A percentile compares a stretch with the other conserved stretches of the same genome.
phyloP scores from a whole-genome alignment of 92 coral and sea anemone species.

The Porites evermanni region DNA sequence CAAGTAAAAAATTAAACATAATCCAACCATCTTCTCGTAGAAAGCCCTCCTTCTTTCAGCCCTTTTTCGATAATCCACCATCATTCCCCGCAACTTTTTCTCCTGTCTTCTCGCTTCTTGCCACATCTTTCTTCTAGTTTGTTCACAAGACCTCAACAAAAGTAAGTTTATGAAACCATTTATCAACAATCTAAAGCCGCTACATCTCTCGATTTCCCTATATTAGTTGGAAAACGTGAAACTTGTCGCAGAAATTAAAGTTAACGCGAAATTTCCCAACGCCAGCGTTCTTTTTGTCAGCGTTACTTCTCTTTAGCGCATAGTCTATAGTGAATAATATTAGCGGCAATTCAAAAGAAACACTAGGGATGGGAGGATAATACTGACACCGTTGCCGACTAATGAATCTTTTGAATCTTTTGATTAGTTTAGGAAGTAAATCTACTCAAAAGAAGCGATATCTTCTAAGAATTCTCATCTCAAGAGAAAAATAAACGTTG shows the following conservation, averaged over 20 bases:
- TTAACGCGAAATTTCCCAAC: background rate
- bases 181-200: background rate
- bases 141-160: background rate
- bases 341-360: background rate
- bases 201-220: background rate
- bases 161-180: background rate
- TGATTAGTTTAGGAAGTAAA: background rate
- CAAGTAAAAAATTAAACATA: conserved; percentile 47
- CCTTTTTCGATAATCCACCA: conserved; percentile 95
- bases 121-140: conserved; percentile 79
- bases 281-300: background rate
- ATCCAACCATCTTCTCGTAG: conserved; percentile 93
- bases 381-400: too few species aligned
- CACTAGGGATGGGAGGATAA: background rate
- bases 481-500: background rate
- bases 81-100: conserved; percentile 91
- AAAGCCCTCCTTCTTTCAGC: conserved; percentile 96
- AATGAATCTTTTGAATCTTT: background rate
- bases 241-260: background rate
- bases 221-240: background rate
- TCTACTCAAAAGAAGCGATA: too few species aligned
- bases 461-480: too few species aligned
- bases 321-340: background rate
- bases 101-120: conserved; percentile 98
- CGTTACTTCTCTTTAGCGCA: background rate